Conservation (phyloP, 35 echinoderm and acorn worm genomes). For the Eucidaris tribuloides region DNA sequence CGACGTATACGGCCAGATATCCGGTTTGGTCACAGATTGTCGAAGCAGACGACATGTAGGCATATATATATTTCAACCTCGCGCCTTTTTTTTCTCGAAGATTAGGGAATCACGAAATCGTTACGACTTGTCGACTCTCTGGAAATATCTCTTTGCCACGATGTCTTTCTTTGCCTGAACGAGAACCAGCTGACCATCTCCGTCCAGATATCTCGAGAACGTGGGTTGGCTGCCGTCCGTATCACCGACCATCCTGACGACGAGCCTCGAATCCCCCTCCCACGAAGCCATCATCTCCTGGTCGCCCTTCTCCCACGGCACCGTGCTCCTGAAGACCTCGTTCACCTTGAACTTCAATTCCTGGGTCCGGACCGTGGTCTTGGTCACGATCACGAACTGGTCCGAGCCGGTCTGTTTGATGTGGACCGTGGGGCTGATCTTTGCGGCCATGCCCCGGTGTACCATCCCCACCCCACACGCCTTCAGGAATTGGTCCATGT, state of each 20-base stretch:
- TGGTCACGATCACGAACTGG: conserved; percentile 31
- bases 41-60: too few relatives aligned
- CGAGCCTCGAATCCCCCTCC: conserved; percentile 58
- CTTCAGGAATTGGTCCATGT: conserved; percentile 76
- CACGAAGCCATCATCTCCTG: conserved; percentile 31
- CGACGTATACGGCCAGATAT: too few relatives aligned
- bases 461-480: conserved; percentile 33
- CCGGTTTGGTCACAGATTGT: too few relatives aligned
- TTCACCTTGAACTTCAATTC: conserved; percentile 38
- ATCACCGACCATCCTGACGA: conserved; percentile 33
- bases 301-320: conserved; percentile 65
- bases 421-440: conserved; percentile 29
- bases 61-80: too few relatives aligned
- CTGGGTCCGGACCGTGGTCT: conserved; percentile 1
- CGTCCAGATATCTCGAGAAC: conserved; percentile 37
- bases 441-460: conserved; percentile 32
- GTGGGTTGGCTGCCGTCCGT: conserved; percentile 2
- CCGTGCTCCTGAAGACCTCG: conserved; percentile 9
- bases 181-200: conserved; percentile 56
- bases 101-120: too few relatives aligned
- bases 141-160: conserved; percentile 61
- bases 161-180: conserved; percentile 39
- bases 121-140: too few relatives aligned
- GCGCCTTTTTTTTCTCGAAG: too few relatives aligned
- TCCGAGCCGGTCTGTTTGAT: conserved; percentile 34